A percentile compares a stretch with the other conserved stretches of the same genome.
phyloP scores from a whole-genome alignment of 2,113 vertebrate genomes.

The Natator depressus region DNA sequence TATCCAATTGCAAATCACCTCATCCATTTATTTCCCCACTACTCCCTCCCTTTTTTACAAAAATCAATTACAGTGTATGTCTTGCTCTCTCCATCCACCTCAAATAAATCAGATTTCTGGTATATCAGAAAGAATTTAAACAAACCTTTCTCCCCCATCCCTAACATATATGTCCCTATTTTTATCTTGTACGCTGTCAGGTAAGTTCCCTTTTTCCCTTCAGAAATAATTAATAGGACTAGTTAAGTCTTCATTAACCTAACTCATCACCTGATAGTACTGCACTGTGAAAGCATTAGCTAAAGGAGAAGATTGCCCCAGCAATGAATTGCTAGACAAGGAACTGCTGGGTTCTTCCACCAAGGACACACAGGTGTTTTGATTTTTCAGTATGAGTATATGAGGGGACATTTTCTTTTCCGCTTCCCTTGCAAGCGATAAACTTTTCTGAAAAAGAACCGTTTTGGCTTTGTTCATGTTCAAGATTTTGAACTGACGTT shows the following conservation, averaged over 20 bases:
- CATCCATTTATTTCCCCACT: neutral
- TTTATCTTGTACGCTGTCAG: accelerated
- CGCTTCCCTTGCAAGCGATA: neutral
- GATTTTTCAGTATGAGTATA: neutral
- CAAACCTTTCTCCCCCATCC: neutral
- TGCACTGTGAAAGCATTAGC: neutral
- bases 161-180: neutral
- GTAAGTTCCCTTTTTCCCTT: neutral
- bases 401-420: neutral
- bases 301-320: neutral
- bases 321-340: neutral
- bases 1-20: accelerated
- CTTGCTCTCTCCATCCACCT: neutral
- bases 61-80: neutral
- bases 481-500: neutral
- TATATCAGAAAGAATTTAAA: neutral
- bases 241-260: neutral
- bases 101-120: neutral
- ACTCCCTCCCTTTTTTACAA: neutral
- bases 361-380: neutral
- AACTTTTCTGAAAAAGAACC: neutral
- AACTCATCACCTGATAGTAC: neutral
- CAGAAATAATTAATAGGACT: neutral
- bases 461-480: neutral
- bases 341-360: neutral